Conservation (phyloP, 1,140 invertebrate genomes). For the Hyles vespertilio region DNA sequence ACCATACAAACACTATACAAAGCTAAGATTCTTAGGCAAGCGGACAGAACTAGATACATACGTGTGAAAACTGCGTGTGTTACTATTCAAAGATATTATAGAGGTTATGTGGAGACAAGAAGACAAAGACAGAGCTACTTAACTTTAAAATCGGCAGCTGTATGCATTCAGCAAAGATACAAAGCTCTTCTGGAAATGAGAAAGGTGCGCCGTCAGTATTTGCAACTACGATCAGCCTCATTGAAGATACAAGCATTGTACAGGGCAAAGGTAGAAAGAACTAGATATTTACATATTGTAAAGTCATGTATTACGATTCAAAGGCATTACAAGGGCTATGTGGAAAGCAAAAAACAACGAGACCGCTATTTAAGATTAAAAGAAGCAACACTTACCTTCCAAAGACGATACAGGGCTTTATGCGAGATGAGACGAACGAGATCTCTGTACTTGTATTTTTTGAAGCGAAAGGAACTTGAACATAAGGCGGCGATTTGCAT, state of each 20-base stretch:
- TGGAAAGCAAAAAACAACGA: constrained; percentile 42
- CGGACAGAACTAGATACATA: constrained; percentile 30
- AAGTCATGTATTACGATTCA: constrained; percentile 52
- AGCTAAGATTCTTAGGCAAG: constrained; percentile 38
- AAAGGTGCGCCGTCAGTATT: too few species aligned
- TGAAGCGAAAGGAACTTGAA: constrained; percentile 18
- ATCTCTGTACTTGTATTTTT: too few species aligned
- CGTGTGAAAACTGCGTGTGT: constrained; percentile 20
- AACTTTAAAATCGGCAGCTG: constrained; percentile 14
- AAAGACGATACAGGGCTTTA: constrained; percentile 42
- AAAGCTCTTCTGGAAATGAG: too few species aligned
- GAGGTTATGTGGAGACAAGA: constrained; percentile 15
- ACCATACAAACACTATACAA: constrained; percentile 39
- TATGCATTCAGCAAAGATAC: too few species aligned
- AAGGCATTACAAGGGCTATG: constrained; percentile 41
- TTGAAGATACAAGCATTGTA: constrained; percentile 35
- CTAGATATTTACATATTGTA: constrained; percentile 27
- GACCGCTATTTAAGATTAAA: constrained; percentile 42
- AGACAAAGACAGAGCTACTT: constrained; percentile 28
- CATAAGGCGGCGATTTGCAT: constrained; percentile 77
- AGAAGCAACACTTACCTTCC: constrained; percentile 38
- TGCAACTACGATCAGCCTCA: constrained; percentile 35
- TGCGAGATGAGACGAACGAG: background rate
- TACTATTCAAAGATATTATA: constrained; percentile 34
- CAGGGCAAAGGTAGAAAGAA: constrained; percentile 32